Evolutionary conservation across 2,888 invertebrate species (phyloP).

Genomic region (Synergus laeviventris): DNA sequence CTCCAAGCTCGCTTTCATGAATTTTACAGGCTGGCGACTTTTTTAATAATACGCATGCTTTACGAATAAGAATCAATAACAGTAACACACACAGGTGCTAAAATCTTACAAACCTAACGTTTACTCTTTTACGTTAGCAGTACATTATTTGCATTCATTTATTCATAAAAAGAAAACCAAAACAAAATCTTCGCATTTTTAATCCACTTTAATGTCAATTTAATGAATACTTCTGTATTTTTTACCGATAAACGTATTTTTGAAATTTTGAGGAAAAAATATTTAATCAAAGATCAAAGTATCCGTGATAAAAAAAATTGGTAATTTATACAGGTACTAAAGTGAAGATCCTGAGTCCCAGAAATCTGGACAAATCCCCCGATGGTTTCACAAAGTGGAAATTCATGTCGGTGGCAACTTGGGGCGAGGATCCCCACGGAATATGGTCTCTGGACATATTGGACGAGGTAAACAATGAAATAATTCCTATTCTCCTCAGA

Average conservation of each 20-base stretch:
- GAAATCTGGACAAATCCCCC: conserved; percentile 83
- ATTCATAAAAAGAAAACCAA: neutral
- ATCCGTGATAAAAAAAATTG: neutral
- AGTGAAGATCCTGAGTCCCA: conserved; percentile 83
- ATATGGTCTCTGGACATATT: conserved; percentile 79
- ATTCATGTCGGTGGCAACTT: conserved; percentile 92
- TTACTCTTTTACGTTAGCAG: neutral
- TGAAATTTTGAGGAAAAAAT: neutral
- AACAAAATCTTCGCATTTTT: neutral
- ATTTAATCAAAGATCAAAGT: neutral
- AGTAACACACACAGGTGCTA: neutral
- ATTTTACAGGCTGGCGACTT: neutral
- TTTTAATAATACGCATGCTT: neutral
- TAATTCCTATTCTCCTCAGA: conserved; percentile 8
- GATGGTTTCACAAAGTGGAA: conserved; percentile 89
- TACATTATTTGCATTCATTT: neutral
- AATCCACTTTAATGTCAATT: neutral
- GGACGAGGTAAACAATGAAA: conserved; percentile 81
- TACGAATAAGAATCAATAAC: neutral
- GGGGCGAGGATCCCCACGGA: conserved; percentile 91
- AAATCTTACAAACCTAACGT: neutral
- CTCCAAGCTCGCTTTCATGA: neutral
- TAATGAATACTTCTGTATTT: neutral
- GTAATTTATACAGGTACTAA: conserved; percentile 79
- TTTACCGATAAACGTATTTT: neutral